Conservation (phyloP, 1,140 invertebrate genomes). For the Leucophenga varia region DNA sequence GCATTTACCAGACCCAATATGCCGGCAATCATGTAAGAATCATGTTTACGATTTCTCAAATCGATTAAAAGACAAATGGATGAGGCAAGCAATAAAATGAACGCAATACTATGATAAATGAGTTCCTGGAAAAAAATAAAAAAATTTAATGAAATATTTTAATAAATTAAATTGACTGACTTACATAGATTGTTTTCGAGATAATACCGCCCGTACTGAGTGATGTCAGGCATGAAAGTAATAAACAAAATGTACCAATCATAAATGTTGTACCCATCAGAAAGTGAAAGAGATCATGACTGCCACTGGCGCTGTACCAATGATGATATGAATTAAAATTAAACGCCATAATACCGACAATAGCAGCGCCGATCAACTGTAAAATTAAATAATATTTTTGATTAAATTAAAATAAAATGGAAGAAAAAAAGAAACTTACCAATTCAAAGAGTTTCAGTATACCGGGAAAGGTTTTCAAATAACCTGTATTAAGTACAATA, state of each 20-base stretch:
- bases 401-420: too few species aligned
- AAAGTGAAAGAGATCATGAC: constrained; percentile 71
- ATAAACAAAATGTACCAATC: constrained; percentile 72
- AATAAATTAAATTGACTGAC: constrained; percentile 57
- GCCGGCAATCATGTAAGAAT: constrained; percentile 68
- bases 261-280: constrained; percentile 67
- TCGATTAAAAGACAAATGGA: constrained; percentile 67
- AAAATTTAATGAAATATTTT: too few species aligned
- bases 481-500: constrained; percentile 74
- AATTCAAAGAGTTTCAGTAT: constrained; percentile 73
- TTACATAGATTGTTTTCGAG: constrained; percentile 82
- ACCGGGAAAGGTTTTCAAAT: constrained; percentile 70
- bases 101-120: constrained; percentile 73
- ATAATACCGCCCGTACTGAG: constrained; percentile 76
- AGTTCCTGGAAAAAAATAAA: constrained; percentile 66
- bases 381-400: constrained; percentile 31
- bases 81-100: constrained; percentile 67
- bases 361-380: constrained; percentile 72
- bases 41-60: constrained; percentile 59
- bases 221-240: constrained; percentile 72
- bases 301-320: constrained; percentile 34
- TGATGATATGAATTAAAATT: constrained; percentile 57
- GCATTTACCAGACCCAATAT: constrained; percentile 72
- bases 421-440: constrained; percentile 62
- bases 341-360: constrained; percentile 68